Base-by-base conservation (phyloP, 2,797 vertebrate species). In the Dendrocincla tyrannina region DNA sequence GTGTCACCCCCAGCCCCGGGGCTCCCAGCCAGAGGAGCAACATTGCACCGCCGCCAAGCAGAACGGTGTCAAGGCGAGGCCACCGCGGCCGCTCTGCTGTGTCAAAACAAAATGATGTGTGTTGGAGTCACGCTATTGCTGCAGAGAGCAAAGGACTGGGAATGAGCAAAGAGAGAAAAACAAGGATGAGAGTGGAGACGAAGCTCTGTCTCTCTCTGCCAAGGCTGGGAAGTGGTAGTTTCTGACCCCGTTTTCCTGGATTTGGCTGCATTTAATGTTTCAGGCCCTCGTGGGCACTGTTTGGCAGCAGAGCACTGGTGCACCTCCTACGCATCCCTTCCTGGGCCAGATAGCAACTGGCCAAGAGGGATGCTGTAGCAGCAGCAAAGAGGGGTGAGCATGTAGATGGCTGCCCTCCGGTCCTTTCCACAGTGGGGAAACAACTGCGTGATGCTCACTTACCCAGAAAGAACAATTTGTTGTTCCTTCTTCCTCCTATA, bases 101-200 rank as follows among this genome's bases (percentile, higher is more conserved):
- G 90, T 94, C 92, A 74, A 89, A 90, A 93, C 79, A 94, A 92
- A 88, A 56, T 53, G 52, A 82, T 60, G n/a, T 74, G 77, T 92
- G 76, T 67, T 90, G 82, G 94, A 95, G 90, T 72, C 63, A 23
- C 3, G 2, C 52, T 73, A 72, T 50, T 94, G 85, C 88, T 91
- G 50, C 17, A 4, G 59, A 92, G 72, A 94, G 88, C 62, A 89
- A 83, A 82, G 72, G 84, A 46, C 93, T 96, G 91, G 58, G 85
- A 96, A 94, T 90, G 92, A 88, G 89, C 95, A 91, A 94, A 72
- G 73, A 64, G 55, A 87, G 92, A 89, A 84, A 78, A 76, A 63
- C 3, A 9, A 70, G 73, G 42, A 73, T 66, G 42, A 62, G 55
- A 44, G 69, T 0, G 0, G 69, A 75, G 84, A 52, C 16, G 35